Evolutionary conservation across 1,140 invertebrate species (phyloP).

Genomic region (Xylocopa sonorina): DNA sequence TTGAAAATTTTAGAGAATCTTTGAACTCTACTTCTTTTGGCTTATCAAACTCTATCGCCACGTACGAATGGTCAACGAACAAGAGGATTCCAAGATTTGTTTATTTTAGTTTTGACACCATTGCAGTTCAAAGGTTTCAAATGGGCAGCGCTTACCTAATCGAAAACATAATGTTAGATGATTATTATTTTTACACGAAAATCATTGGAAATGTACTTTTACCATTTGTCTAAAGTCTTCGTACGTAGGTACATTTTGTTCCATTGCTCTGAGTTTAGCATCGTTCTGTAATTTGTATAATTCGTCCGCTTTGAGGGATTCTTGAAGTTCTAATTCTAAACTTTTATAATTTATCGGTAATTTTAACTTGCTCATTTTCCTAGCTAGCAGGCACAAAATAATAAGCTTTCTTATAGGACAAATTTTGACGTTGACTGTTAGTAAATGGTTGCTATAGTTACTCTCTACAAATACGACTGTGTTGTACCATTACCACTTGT

Average conservation of each 20-base stretch:
- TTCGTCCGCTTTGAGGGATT: conserved; percentile 80
- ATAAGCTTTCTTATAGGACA: not conserved
- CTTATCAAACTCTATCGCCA: not conserved
- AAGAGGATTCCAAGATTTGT: conserved; percentile 65
- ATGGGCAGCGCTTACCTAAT: conserved; percentile 80
- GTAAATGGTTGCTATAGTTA: conserved; percentile 11
- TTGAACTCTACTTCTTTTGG: not conserved
- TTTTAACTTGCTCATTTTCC: conserved; percentile 62
- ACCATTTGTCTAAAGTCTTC: conserved; percentile 84
- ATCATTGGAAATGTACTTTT: conserved; percentile 30
- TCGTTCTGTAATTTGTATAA: conserved; percentile 84
- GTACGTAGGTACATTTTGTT: conserved; percentile 82
- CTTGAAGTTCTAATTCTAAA: conserved; percentile 77
- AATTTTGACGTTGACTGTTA: not conserved
- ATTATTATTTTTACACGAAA: too few species aligned
- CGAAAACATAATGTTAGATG: too few species aligned
- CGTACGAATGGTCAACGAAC: not conserved
- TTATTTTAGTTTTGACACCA: conserved; percentile 60
- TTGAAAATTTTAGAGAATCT: not conserved
- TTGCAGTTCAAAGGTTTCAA: conserved; percentile 70
- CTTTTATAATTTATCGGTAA: conserved; percentile 72
- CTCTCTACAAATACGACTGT: not conserved
- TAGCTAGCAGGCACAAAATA: not conserved
- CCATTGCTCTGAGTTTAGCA: conserved; percentile 84
- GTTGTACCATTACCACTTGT: not conserved